Base-by-base conservation (phyloP, 35 echinoderm and acorn worm species). In the Acanthaster planci region DNA sequence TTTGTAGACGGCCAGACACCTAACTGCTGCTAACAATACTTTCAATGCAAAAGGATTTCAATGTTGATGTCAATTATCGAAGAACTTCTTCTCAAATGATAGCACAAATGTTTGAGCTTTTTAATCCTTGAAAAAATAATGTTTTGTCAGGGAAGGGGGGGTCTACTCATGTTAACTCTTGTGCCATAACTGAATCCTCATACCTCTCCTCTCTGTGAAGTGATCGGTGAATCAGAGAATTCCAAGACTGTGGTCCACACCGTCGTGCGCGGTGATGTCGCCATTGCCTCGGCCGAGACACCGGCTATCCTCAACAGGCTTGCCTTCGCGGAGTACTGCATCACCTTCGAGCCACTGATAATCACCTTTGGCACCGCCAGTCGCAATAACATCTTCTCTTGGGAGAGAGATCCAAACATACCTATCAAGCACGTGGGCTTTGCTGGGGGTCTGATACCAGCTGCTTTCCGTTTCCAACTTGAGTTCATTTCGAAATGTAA, bases 341-440 rank as follows among this genome's bases (percentile, higher is more conserved):
- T 72, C 26, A 36, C 64, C 30, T 72, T 72, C 64, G 30, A 72
- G 17, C 22, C 22, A 8, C 17, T 23, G 16, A 1, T 23, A 10
- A 72, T 72, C 34, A 72, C 19, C 0, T 72, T 72, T 35, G 64
- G 64, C 8, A 30, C 64, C 29, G 64, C 64, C 7, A 35, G 64
- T 72, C 23, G n/a, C 5, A 72, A 34, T 14, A 8, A 72, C 34
- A 31, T 72, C 26, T 26, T 72, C 26, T 26, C 34, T 29, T 72
- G 64, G 64, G n/a, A 7, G 19, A 21, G 64, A 9, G 64, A 72
- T 8, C 0, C 2, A 1, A 31, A 26, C 26, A 72, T 72, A 14
- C 64, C 23, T 14, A 72, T 72, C 64, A 72, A 72, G 34, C 64
- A 72, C 34, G n/a, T 72, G 26, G 64, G 64, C 23, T 72, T 72